A percentile compares a stretch with the other conserved stretches of the same genome.
Conservation (phyloP, 2,797 vertebrate species). For the Paratrypauchen microcephalus region DNA sequence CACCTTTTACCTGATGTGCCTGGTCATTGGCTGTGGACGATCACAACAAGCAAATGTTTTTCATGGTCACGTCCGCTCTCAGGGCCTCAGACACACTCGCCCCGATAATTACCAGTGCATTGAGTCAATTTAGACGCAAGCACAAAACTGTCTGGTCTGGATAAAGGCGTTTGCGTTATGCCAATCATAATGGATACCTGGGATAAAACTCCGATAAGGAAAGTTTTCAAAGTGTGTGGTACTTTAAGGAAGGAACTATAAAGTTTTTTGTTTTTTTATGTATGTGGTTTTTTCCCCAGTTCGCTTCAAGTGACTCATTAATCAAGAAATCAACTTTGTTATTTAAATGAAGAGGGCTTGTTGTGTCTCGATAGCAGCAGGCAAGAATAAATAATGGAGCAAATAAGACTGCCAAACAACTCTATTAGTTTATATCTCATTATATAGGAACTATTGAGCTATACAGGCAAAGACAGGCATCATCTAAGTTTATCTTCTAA, state of each 20-base stretch:
- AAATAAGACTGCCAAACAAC: slow-evolving; percentile 3
- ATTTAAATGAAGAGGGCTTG: slow-evolving; percentile 25
- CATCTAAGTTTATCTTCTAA: neutral
- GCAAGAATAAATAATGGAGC: neutral
- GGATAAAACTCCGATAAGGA: slow-evolving; percentile 43
- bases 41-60: slow-evolving; percentile 49
- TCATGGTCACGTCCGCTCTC: slow-evolving; percentile 57
- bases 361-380: neutral
- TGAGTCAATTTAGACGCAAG: slow-evolving; percentile 51
- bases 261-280: neutral
- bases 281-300: slow-evolving; percentile 3
- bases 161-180: slow-evolving; percentile 38
- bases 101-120: slow-evolving; percentile 53
- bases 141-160: slow-evolving; percentile 57
- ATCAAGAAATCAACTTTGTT: slow-evolving; percentile 32
- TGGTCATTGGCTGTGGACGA: slow-evolving; percentile 55
- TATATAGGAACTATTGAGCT: neutral
- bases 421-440: neutral
- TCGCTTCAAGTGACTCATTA: slow-evolving; percentile 24
- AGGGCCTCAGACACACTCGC: slow-evolving; percentile 53
- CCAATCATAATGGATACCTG: slow-evolving; percentile 13
- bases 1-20: slow-evolving; percentile 22
- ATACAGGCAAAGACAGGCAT: neutral
- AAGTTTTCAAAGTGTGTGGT: slow-evolving; percentile 33
- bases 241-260: slow-evolving; percentile 16